Conservation (phyloP, 2,113 vertebrate genomes). For the Aphyosemion australe region DNA sequence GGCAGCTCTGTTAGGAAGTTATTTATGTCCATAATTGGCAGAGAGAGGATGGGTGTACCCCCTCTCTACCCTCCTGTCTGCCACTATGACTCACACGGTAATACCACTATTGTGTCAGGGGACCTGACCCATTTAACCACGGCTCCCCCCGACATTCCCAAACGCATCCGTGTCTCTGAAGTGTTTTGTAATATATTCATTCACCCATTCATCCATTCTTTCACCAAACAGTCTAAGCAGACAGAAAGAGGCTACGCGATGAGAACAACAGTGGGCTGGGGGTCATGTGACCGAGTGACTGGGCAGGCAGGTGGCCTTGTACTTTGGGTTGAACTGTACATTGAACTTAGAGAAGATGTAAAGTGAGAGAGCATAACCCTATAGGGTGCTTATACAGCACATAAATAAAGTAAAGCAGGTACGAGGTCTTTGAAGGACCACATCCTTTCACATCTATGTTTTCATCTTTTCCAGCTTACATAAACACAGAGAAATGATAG, state of each 20-base stretch:
- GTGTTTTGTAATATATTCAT: conserved; percentile 68
- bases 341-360: conserved; percentile 22
- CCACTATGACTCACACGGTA: conserved; percentile 63
- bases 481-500: neutral
- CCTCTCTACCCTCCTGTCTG: conserved; percentile 33
- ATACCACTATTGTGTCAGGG: conserved; percentile 63
- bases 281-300: conserved; percentile 82
- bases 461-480: neutral
- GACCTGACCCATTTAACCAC: conserved; percentile 77
- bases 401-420: conserved; percentile 20
- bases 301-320: conserved; percentile 77
- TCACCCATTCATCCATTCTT: conserved; percentile 63
- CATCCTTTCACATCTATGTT: neutral
- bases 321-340: conserved; percentile 36
- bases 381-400: conserved; percentile 10
- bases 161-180: conserved; percentile 66
- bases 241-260: conserved; percentile 83
- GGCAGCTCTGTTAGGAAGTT: conserved; percentile 58
- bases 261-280: conserved; percentile 86
- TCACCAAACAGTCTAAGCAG: conserved; percentile 84
- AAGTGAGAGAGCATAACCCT: conserved; percentile 21
- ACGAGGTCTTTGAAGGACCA: conserved; percentile 2
- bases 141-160: conserved; percentile 54
- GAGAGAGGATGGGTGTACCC: conserved; percentile 45
- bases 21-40: conserved; percentile 75